Percentiles rank a stretch among this genome's conserved stretches.
phyloP scores from a whole-genome alignment of 1,140 invertebrate genomes.

The Coenobita brevimanus region DNA sequence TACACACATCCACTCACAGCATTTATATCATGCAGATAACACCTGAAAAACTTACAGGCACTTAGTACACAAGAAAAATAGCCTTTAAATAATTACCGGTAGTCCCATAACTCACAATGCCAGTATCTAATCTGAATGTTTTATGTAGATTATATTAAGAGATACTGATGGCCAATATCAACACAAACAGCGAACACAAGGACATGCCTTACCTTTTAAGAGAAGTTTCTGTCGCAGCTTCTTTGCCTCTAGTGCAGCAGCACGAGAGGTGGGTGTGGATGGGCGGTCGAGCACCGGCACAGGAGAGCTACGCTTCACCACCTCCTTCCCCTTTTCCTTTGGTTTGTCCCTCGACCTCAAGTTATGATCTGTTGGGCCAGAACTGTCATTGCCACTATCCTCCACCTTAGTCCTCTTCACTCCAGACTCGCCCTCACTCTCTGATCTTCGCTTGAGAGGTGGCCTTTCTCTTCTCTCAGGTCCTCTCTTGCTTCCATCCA shows the following conservation, averaged over 20 bases:
- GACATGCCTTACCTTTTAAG: conserved; percentile 38
- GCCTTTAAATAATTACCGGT: too few species aligned
- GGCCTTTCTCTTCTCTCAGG: neutral
- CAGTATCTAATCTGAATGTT: too few species aligned
- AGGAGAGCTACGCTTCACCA: conserved; percentile 16
- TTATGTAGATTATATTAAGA: too few species aligned
- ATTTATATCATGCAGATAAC: too few species aligned
- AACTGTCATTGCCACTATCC: neutral
- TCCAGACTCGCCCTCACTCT: conserved; percentile 37
- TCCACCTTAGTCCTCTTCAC: conserved; percentile 24
- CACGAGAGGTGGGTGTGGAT: conserved; percentile 46
- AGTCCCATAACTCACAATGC: too few species aligned
- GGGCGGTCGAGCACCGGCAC: conserved; percentile 7
- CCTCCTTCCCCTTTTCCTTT: conserved; percentile 32
- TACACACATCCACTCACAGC: too few species aligned
- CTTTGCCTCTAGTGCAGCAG: conserved; percentile 50
- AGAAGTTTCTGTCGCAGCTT: conserved; percentile 54
- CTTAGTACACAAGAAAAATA: too few species aligned
- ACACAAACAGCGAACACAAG: too few species aligned
- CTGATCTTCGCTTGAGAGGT: conserved; percentile 21
- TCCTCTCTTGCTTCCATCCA: conserved; percentile 31
- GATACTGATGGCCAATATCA: too few species aligned
- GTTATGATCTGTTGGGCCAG: conserved; percentile 39
- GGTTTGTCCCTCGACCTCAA: conserved; percentile 44
- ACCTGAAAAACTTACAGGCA: too few species aligned